phyloP scores from a whole-genome alignment of 2,888 invertebrate species.

The Andrena bicolor region DNA sequence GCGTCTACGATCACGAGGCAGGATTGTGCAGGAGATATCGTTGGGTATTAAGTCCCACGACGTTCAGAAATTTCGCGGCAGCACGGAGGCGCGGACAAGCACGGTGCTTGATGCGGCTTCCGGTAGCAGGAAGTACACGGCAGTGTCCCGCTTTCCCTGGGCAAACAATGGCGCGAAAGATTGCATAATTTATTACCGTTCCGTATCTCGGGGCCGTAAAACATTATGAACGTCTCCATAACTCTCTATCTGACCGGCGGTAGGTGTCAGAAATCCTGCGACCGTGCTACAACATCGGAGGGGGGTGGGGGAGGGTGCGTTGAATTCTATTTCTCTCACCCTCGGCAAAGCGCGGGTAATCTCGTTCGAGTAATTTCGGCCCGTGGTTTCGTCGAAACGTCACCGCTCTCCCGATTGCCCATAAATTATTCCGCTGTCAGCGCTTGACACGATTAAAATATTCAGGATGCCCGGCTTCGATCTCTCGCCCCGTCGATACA shows the following conservation, averaged over 20 bases:
- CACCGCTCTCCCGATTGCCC: background rate
- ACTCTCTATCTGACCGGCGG: background rate
- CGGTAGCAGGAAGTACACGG: constrained; percentile 2
- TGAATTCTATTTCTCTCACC: background rate
- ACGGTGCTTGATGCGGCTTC: constrained; percentile 12
- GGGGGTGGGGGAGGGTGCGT: too few relatives aligned
- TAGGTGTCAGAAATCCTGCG: constrained; percentile 13
- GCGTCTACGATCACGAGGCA: background rate
- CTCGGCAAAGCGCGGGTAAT: too few relatives aligned
- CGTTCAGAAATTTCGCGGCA: background rate
- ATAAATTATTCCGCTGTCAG: constrained; percentile 9
- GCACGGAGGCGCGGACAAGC: background rate
- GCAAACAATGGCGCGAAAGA: constrained; percentile 34
- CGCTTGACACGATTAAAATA: constrained; percentile 27
- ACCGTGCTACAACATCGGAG: background rate
- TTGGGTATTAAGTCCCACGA: constrained; percentile 14
- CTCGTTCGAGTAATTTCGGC: background rate
- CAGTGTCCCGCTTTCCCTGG: constrained; percentile 1
- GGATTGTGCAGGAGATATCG: background rate
- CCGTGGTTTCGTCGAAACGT: background rate
- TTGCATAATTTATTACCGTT: constrained; percentile 46
- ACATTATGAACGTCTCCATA: constrained; percentile 33
- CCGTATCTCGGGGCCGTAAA: constrained; percentile 22
- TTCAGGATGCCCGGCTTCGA: background rate
- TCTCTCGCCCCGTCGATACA: background rate